Evolutionary conservation across 2,113 vertebrate species (phyloP).

Genomic region (Scartelaos histophorus): DNA sequence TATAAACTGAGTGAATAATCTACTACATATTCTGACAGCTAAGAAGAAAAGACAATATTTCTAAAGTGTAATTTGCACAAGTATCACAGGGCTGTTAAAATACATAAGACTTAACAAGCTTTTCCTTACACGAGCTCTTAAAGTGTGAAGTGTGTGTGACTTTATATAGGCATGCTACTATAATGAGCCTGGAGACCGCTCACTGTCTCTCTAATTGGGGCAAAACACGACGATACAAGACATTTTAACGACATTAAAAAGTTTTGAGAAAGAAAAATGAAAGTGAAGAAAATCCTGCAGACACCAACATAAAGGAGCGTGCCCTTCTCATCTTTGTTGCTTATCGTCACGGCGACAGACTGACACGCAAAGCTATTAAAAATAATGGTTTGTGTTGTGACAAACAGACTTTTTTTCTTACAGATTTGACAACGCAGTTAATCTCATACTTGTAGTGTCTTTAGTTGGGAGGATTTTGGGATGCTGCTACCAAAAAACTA

Average conservation of each 20-base stretch:
- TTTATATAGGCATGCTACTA: conserved; percentile 29
- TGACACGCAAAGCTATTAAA: conserved; percentile 29
- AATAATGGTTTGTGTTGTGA: conserved; percentile 9
- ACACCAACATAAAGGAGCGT: conserved; percentile 34
- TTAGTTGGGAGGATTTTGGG: neutral
- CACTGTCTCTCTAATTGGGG: conserved; percentile 60
- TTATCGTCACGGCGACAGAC: conserved; percentile 11
- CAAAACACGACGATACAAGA: conserved; percentile 51
- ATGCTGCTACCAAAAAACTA: neutral
- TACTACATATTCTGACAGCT: neutral
- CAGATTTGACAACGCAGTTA: neutral
- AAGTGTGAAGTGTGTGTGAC: conserved; percentile 5
- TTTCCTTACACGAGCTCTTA: neutral
- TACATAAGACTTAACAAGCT: neutral
- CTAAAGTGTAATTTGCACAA: neutral
- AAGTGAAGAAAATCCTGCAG: conserved; percentile 8
- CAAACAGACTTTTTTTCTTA: conserved; percentile 1
- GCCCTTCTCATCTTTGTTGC: conserved; percentile 29
- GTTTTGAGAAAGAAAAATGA: conserved; percentile 9
- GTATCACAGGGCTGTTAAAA: neutral
- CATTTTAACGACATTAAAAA: conserved; percentile 39
- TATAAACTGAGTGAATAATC: neutral
- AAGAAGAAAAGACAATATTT: neutral
- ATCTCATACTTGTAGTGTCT: neutral
- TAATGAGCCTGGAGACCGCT: conserved; percentile 61